These are phyloP conservation scores for Meghimatium bilineatum DNA, from an alignment of 2,888 invertebrate species.

Conservation along the genomic window DNA sequence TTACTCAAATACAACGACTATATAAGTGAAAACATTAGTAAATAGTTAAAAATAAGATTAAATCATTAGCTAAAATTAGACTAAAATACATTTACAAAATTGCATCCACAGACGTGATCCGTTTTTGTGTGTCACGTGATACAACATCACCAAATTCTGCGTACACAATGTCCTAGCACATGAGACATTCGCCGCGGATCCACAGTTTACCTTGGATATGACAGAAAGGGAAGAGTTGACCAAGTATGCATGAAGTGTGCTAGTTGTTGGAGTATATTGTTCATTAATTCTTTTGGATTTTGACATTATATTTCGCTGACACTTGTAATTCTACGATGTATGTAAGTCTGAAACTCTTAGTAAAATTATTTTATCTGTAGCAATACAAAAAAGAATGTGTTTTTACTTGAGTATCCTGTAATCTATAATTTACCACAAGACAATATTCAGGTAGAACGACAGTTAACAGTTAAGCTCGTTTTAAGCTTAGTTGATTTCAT, in stretches of 20 bases:
- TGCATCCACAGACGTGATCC: conserved; percentile 33
- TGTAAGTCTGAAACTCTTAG: background rate
- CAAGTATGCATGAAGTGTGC: background rate
- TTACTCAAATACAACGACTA: background rate
- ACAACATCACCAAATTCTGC: conserved; percentile 57
- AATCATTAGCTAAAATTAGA: background rate
- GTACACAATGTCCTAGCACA: conserved; percentile 36
- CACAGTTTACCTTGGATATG: conserved; percentile 58
- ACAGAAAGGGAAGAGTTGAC: background rate
- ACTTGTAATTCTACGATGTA: background rate
- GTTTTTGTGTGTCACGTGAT: conserved; percentile 59
- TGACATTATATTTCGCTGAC: background rate
- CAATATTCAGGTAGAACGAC: background rate
- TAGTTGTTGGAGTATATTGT: background rate
- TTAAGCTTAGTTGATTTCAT: too few relatives aligned
- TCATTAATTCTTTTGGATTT: background rate
- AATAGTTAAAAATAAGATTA: background rate
- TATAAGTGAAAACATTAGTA: background rate
- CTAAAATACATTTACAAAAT: background rate
- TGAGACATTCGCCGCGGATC: conserved; percentile 48
- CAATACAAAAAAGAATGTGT: background rate
- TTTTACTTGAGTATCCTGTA: too few relatives aligned
- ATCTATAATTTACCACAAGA: too few relatives aligned
- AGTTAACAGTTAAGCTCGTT: too few relatives aligned
- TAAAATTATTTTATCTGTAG: background rate